Conservation (phyloP, 2,888 invertebrate genomes). For the Anaspis maculata region DNA sequence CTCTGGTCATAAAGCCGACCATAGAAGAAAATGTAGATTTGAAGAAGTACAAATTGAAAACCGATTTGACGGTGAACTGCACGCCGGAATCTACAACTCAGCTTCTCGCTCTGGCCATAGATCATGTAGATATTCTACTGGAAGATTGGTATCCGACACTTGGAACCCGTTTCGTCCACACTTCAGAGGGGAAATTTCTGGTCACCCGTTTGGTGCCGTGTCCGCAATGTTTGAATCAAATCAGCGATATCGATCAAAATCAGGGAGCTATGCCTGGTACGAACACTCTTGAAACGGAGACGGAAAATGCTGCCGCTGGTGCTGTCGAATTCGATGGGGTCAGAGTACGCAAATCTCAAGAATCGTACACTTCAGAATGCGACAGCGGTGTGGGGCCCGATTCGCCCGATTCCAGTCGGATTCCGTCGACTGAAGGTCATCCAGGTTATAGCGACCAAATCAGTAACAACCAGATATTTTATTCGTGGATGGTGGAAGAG, state of each 20-base stretch:
- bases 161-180: conserved; percentile 95
- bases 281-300: neutral
- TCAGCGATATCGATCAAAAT: conserved; percentile 21
- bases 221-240: conserved; percentile 67
- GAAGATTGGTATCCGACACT: conserved; percentile 98
- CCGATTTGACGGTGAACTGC: conserved; percentile 62
- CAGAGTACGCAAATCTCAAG: conserved; percentile 52
- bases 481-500: conserved; percentile 91
- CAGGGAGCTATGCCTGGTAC: conserved; percentile 17
- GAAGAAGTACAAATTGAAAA: conserved; percentile 27
- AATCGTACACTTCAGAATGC: conserved; percentile 72
- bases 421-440: conserved; percentile 75
- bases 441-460: conserved; percentile 43
- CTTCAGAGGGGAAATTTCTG: conserved; percentile 89
- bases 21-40: conserved; percentile 27
- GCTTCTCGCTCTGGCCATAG: conserved; percentile 79
- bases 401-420: conserved; percentile 68
- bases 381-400: conserved; percentile 85
- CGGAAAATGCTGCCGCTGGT: neutral
- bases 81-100: conserved; percentile 73
- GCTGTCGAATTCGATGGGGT: conserved; percentile 4
- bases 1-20: conserved; percentile 49
- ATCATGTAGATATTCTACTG: conserved; percentile 89
- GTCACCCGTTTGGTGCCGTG: conserved; percentile 92
- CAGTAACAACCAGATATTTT: conserved; percentile 40